A percentile compares a stretch with the other conserved stretches of the same genome.
Evolutionary conservation across 2,797 vertebrate species (phyloP).

Genomic region (Poliocrania exsul): DNA sequence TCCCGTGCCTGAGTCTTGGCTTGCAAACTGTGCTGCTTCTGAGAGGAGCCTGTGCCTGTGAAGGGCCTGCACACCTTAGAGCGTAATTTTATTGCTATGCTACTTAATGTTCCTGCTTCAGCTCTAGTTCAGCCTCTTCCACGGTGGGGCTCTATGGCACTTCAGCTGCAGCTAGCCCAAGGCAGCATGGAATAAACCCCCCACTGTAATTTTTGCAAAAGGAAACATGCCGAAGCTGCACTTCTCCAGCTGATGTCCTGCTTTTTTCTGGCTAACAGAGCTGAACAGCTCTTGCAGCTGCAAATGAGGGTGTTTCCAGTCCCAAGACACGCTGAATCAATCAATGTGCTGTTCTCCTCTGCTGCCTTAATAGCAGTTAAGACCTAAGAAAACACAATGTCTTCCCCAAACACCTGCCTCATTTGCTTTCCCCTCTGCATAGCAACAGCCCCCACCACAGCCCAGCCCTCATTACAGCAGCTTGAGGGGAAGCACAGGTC

Average conservation of each 20-base stretch:
- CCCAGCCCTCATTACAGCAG: neutral
- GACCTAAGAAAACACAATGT: constrained; percentile 9
- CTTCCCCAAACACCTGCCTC: constrained; percentile 33
- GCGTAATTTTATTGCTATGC: neutral
- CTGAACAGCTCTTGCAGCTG: constrained; percentile 17
- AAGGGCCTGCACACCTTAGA: neutral
- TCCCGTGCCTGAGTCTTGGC: neutral
- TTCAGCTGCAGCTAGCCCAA: neutral
- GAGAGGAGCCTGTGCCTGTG: neutral
- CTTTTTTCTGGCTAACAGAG: neutral
- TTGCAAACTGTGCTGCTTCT: neutral
- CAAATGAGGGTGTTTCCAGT: constrained; percentile 14
- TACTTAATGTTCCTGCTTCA: neutral
- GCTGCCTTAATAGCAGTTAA: constrained; percentile 10
- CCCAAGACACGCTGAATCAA: constrained; percentile 16
- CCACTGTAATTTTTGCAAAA: neutral
- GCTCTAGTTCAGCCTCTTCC: neutral
- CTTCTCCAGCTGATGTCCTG: neutral
- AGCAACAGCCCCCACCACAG: neutral
- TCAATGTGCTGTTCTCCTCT: neutral
- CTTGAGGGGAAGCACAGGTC: neutral
- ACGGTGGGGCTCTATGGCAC: neutral
- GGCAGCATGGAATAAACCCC: neutral
- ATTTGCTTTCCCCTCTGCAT: neutral
- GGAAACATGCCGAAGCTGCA: neutral